Evolutionary conservation across 2,888 invertebrate genomes (phyloP), one percentile per base, ranked within the genome.

Genomic region (Protophormia terraenovae): DNA sequence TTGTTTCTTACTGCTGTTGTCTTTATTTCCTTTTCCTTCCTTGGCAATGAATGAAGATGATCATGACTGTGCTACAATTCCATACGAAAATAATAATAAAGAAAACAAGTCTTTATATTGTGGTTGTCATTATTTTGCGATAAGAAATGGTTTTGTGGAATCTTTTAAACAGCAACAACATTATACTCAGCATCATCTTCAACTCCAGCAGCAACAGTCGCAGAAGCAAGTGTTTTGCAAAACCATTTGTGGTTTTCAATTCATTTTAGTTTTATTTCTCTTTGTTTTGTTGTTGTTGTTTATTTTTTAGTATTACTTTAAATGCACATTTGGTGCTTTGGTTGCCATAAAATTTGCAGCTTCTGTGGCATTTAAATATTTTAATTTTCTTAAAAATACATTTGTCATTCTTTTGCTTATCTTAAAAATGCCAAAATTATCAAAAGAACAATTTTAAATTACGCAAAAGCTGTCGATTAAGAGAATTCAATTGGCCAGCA

Each of bases 371-470:
- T 84, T 84, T 79, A 84, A 84, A 71, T 84, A 79, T 84, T 84
- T 79, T 83, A 85, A 83, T 78, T 85, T 77, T 78, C 78, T 76
- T 76, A 60, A 76, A 77, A 83, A 83, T 78, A 62, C 86, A 87
- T 86, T 86, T 83, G 80, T 82, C 87, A 84, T 84, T 73, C 82
- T 83, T 69, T 24, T 41, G 79, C 86, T 84, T 87, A 86, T 87
- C 87, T 83, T 27, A 64, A 77, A 87, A 71, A 86, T 86, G 87
- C 84, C 87, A 86, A 84, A 84, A 83, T 86, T 86, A 86, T 86
- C 87, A 75, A 75, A 80, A 71, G 76, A 86, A 87, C 84, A 87
- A 80, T 83, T 86, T 86, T 79, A 87, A 87, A 84, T 83, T 83
- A 84, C 86, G 82, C 60, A 84, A 86, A 82, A 86, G 83, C 83